Conservation (phyloP, 2,797 vertebrate species). For the Cryptoblepharus egeriae region DNA sequence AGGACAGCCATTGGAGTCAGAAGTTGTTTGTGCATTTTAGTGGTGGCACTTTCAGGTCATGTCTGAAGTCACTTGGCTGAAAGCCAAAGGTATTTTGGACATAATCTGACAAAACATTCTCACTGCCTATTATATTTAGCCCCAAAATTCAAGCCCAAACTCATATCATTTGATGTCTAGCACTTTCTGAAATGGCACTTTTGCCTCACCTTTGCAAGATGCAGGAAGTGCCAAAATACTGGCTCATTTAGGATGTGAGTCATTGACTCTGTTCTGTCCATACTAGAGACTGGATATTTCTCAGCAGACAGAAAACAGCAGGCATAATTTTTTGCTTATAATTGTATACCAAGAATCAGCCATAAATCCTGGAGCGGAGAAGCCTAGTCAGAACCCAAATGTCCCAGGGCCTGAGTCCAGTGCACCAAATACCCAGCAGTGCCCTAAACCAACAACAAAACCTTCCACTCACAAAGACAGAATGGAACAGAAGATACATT, state of each 20-base stretch:
- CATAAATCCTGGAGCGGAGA: no score
- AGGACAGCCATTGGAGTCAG: neutral
- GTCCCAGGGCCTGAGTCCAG: no score
- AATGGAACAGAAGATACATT: no score
- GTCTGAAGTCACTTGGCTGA: neutral
- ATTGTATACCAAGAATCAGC: neutral
- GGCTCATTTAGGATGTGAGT: neutral
- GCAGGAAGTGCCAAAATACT: neutral
- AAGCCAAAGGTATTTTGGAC: neutral
- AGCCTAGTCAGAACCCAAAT: no score
- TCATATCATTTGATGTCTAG: conserved; percentile 1
- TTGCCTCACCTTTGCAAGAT: neutral
- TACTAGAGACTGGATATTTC: neutral
- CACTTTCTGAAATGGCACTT: neutral
- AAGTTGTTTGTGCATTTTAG: conserved; percentile 30
- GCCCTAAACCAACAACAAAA: no score
- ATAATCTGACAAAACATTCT: neutral
- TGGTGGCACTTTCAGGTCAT: neutral
- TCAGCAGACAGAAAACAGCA: neutral
- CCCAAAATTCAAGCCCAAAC: neutral
- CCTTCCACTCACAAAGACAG: no score
- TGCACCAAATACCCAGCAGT: no score
- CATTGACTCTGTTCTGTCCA: conserved; percentile 8
- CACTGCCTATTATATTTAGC: neutral
- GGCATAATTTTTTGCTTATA: neutral